Evolutionary conservation across 2,797 vertebrate species (phyloP).

Genomic region (Erithacus rubecula): DNA sequence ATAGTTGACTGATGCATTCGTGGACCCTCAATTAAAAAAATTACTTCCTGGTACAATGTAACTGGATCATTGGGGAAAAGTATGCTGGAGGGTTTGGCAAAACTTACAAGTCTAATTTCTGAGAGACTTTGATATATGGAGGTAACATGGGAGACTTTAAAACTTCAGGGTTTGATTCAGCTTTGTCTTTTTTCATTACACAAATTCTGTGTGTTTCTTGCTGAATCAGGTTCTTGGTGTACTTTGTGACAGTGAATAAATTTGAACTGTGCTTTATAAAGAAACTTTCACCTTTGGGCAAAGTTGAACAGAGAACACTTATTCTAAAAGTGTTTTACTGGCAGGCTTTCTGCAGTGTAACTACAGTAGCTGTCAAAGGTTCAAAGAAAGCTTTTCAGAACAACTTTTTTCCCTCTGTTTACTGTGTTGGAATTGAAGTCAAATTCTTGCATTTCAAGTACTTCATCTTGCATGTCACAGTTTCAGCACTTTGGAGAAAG

Average conservation of each 20-base stretch:
- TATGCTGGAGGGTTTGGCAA: neutral
- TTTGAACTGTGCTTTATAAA: slow-evolving; percentile 8
- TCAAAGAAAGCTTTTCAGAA: neutral
- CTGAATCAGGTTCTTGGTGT: slow-evolving; percentile 3
- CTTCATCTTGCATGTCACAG: neutral
- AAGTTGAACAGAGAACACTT: slow-evolving; percentile 24
- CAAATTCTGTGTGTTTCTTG: neutral
- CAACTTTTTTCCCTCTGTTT: neutral
- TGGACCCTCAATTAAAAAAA: neutral
- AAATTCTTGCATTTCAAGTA: neutral
- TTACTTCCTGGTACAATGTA: neutral
- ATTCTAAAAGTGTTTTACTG: neutral
- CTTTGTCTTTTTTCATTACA: neutral
- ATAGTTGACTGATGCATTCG: neutral
- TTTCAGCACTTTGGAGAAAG: neutral
- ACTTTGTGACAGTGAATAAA: slow-evolving; percentile 29
- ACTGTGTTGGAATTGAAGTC: slow-evolving; percentile 8
- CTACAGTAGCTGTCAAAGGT: neutral
- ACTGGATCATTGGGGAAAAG: neutral
- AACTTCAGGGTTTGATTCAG: neutral
- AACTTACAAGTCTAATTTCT: neutral
- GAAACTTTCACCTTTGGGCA: slow-evolving; percentile 46
- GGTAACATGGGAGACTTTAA: neutral
- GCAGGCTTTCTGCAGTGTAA: neutral
- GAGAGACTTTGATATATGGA: neutral